Conservation (phyloP, 30 jellyfish, hydroid and myxozoan genomes). For the Hydractinia symbiolongicarpus region DNA sequence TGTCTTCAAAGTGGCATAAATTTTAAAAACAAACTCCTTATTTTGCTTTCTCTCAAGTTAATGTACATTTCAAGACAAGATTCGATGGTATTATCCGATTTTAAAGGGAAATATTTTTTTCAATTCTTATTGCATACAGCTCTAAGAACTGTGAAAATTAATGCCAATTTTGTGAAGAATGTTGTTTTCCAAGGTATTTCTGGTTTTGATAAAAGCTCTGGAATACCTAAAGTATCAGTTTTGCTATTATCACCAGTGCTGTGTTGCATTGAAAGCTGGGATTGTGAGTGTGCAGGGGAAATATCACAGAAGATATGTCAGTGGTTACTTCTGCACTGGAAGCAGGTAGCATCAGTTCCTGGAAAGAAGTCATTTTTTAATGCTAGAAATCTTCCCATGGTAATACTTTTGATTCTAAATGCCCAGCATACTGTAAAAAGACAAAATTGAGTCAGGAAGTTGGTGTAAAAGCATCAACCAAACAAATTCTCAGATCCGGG, state of each 20-base stretch:
- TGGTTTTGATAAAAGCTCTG: not conserved
- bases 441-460: too few species aligned
- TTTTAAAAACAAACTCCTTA: not conserved
- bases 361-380: not conserved
- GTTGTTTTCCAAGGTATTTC: conserved; percentile 9
- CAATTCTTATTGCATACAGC: not conserved
- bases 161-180: not conserved
- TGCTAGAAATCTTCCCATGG: not conserved
- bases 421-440: too few species aligned
- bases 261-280: not conserved
- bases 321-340: conserved; percentile 16
- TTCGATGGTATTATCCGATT: not conserved
- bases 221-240: not conserved
- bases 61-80: not conserved
- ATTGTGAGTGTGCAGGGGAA: not conserved
- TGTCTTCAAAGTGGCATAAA: conserved; percentile 12
- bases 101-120: not conserved
- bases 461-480: too few species aligned
- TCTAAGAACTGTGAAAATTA: not conserved
- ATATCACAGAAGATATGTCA: not conserved
- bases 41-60: not conserved
- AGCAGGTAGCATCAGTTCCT: not conserved
- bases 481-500: too few species aligned
- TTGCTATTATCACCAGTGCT: not conserved
- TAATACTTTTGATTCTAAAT: too few species aligned